These are phyloP conservation scores for Psittacara wagleri DNA, from an alignment of 2,113 vertebrate species.

Conservation along the genomic window DNA sequence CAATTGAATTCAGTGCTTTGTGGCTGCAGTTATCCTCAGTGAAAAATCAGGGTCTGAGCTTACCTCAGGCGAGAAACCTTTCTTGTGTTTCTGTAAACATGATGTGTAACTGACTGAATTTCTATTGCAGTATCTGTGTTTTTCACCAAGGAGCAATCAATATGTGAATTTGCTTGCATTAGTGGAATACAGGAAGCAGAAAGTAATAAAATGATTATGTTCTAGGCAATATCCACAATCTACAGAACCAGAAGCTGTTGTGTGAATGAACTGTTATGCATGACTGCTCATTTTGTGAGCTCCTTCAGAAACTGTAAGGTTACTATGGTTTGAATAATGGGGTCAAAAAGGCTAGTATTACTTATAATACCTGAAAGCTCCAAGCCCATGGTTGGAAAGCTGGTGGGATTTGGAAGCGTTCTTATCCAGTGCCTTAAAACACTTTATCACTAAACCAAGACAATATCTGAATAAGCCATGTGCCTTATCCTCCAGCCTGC, in stretches of 20 bases:
- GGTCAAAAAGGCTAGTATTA: neutral
- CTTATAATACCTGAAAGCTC: neutral
- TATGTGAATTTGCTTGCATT: neutral
- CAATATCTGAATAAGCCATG: neutral
- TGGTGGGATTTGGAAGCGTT: neutral
- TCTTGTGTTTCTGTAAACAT: neutral
- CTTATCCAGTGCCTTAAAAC: neutral
- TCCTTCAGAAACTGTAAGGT: neutral
- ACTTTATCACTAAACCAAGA: neutral
- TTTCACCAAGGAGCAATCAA: neutral
- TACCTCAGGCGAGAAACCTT: neutral
- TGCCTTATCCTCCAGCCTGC: neutral
- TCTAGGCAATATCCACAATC: neutral
- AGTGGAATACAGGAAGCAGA: neutral
- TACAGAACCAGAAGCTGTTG: neutral
- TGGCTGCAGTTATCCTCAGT: neutral
- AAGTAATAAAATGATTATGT: neutral
- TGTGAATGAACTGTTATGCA: neutral
- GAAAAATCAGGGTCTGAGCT: neutral
- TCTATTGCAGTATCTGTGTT: neutral
- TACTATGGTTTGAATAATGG: neutral
- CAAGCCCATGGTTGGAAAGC: neutral
- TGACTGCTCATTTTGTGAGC: neutral
- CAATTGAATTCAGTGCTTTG: neutral
- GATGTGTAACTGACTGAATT: neutral